Evolutionary conservation across 2,797 vertebrate species (phyloP), one percentile per base, ranked within the genome.

Genomic region (Lepus oiostolus): DNA sequence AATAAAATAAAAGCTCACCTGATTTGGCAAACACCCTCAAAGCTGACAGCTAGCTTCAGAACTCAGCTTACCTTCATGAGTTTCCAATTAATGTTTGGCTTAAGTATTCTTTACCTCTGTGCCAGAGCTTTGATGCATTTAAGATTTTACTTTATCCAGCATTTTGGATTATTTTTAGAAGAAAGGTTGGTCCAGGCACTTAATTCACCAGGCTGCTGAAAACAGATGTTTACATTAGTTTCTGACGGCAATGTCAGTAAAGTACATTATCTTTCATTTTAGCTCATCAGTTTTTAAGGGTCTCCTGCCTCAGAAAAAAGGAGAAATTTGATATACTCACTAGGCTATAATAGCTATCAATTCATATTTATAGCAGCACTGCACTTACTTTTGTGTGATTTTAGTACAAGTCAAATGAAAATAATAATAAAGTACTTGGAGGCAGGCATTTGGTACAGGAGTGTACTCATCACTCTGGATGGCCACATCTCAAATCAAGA

Each of bases 91-190:
- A n/a, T 4, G 21, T 79, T 58, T 0, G 3, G 52, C 60, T 63
- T 90, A 92, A 74, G 80, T 42, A 86, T 67, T 89, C 85, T 71
- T 83, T 62, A 87, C 35, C 85, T 84, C 72, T 85, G 76, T 65
- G 54, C 38, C 54, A 88, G 8, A 80, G 47, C 70, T 90, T 1
- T 35, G 47, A 96, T 50, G 50, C 9, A 96, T 82, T 28, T 63
- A 63, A 63, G 28, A 63, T 60, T 74, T 71, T 65, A 71, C 35
- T 89, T 74, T 84, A 83, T 65, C 10, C 28, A 75, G 68, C 30
- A 72, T 77, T 86, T 96, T 80, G 90, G 76, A 60, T 47, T 76
- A 24, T 42, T 95, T 88, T 89, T 85, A 93, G 60, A 76, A 93
- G 70, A 89, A 94, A 86, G 50, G 28, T 35, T 84, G 9, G 13